A percentile compares a stretch with the other conserved stretches of the same genome.
phyloP scores from a whole-genome alignment of 2,888 invertebrate genomes.

The Eupithecia insigniata region DNA sequence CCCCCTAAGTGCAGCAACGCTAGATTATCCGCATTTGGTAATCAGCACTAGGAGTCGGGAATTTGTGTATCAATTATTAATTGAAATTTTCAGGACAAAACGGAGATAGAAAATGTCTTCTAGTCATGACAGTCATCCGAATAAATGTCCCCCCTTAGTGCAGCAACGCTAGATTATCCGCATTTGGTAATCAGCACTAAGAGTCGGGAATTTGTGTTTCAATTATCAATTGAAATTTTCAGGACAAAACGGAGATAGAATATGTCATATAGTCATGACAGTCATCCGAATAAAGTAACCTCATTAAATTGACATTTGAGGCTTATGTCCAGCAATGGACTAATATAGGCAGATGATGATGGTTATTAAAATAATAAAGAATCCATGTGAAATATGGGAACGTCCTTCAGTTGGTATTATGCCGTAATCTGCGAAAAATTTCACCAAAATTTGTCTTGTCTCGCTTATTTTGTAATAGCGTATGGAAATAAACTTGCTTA shows the following conservation, averaged over 20 bases:
- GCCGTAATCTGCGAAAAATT: too few relatives aligned
- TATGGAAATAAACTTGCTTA: too few relatives aligned
- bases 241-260: neutral
- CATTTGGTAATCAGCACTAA: conserved; percentile 81
- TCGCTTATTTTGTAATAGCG: too few relatives aligned
- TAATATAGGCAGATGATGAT: neutral
- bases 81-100: too few relatives aligned
- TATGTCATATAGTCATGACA: neutral
- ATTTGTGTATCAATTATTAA: neutral
- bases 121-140: too few relatives aligned
- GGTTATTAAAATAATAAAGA: neutral
- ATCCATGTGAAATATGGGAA: neutral
- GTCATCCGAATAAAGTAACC: neutral
- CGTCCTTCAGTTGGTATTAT: neutral
- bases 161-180: conserved; percentile 78
- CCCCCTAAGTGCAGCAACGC: conserved; percentile 79
- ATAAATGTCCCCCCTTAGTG: conserved; percentile 79
- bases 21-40: conserved; percentile 83
- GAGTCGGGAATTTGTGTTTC: conserved; percentile 58
- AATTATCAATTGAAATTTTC: neutral
- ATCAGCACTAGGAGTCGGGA: conserved; percentile 76
- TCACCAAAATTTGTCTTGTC: too few relatives aligned
- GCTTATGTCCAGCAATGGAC: neutral
- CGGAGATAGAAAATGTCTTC: too few relatives aligned
- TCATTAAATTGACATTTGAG: neutral